Evolutionary conservation across 2,797 vertebrate species (phyloP), one percentile per base, ranked within the genome.

Genomic region (Triplophysa yarkandensis): DNA sequence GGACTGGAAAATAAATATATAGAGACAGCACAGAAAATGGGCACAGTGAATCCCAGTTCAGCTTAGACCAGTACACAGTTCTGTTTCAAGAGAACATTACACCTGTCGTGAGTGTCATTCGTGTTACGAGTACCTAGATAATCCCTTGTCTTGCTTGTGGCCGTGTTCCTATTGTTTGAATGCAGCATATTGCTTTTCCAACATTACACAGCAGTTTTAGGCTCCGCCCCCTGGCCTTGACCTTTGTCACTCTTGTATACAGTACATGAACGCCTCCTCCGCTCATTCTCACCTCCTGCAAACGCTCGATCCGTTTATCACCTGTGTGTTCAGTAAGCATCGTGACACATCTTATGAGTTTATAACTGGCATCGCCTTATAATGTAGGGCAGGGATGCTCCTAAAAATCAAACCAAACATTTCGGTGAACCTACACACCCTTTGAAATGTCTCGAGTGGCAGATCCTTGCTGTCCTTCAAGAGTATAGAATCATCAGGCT

Each of bases 241-340:
- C 66, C n/a, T 57, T 55, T 57, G 67, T 19, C 34, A 19, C 50
- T 43, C 34, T 19, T 43, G 34, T 57, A 16, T 43, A 57, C 11
- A 57, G 13, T 43, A 30, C 11, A 57, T 11, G 43, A 57, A 30
- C n/a, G 8, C 44, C 6, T 6, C 43, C 43, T 43, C 41, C 4
- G 1, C 41, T 43, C 1, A 41, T 17, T 17, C 2, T n/a, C 8
- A 46, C 17, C 19, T 48, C 46, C 46, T 48, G 19, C 11, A 48
- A 48, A 4, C 21, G 46, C 7, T 44, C 4, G 6, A 16, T 44
- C 17, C 8, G 8, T n/a, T 68, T 14, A 68, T 28, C 23, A 55
- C 66, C 17, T 28, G 4, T 39, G 65, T 68, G 52, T 68, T 68
- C 50, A 30, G 67, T 43, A 57, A 69, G 23, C 36, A 14, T 43